Conservation (phyloP, 2,888 invertebrate species). For the Gnatocerus cornutus region DNA sequence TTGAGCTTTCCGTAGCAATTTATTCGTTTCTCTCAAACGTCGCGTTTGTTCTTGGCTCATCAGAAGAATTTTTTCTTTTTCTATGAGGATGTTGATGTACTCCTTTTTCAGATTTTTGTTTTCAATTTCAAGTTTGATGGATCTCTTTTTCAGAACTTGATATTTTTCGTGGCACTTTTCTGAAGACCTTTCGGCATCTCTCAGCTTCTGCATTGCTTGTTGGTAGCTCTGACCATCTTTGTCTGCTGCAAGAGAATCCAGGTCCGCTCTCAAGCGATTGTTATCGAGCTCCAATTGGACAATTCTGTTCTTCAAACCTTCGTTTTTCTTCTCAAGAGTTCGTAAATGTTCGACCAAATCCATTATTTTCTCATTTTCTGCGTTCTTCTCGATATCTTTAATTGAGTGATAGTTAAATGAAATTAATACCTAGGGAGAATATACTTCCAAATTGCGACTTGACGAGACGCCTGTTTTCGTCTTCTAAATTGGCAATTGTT, state of each 20-base stretch:
- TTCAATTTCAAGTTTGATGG: constrained; percentile 55
- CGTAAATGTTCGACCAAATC: constrained; percentile 22
- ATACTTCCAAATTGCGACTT: too few species aligned
- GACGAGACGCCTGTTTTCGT: too few species aligned
- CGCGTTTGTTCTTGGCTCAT: constrained; percentile 5
- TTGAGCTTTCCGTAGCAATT: constrained; percentile 12
- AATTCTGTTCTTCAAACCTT: constrained; percentile 4
- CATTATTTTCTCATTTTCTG: constrained; percentile 1
- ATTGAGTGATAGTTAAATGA: neutral
- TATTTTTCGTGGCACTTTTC: constrained; percentile 5
- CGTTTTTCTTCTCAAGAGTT: constrained; percentile 18
- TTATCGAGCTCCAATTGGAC: constrained; percentile 22
- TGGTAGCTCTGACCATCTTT: neutral
- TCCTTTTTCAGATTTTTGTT: constrained; percentile 55
- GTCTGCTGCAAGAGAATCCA: constrained; percentile 5
- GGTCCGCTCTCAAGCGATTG: constrained; percentile 16
- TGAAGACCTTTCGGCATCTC: constrained; percentile 4
- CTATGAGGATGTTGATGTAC: constrained; percentile 17
- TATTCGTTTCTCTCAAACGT: constrained; percentile 20
- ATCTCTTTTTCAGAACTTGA: constrained; percentile 47
- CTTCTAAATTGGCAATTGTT: too few species aligned
- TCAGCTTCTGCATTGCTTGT: constrained; percentile 9
- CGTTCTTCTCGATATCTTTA: neutral
- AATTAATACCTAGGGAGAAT: too few species aligned
- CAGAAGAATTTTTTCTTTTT: constrained; percentile 19